These are phyloP conservation scores for Pagetopsis macropterus DNA, from an alignment of 2,797 vertebrate genomes.

Conservation along the genomic window DNA sequence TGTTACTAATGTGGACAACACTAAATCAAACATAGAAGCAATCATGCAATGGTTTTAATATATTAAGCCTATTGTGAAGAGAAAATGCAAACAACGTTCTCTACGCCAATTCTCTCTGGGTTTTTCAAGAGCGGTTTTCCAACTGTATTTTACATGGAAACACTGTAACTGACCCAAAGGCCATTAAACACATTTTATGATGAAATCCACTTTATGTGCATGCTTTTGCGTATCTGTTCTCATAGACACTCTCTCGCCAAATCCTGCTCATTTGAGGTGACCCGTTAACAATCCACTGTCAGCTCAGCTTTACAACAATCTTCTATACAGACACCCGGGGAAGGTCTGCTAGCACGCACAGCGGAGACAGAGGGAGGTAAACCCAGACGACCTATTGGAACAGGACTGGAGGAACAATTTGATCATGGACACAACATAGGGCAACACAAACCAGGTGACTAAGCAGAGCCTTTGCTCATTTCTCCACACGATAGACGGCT, in stretches of 20 bases:
- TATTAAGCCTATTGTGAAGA: neutral
- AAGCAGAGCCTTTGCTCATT: slow-evolving; percentile 45
- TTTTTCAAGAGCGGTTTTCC: slow-evolving; percentile 2
- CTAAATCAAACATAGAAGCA: slow-evolving; percentile 2
- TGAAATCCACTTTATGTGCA: slow-evolving; percentile 25
- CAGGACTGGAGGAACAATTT: slow-evolving; percentile 33
- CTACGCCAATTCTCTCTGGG: neutral
- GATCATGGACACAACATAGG: slow-evolving; percentile 38
- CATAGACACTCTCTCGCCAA: slow-evolving; percentile 13
- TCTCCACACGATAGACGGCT: slow-evolving; percentile 27
- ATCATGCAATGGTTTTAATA: slow-evolving; percentile 1
- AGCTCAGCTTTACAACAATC: slow-evolving; percentile 25
- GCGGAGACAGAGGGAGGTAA: slow-evolving; percentile 11
- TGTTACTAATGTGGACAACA: slow-evolving; percentile 8
- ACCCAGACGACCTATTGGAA: slow-evolving; percentile 22
- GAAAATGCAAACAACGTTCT: slow-evolving; percentile 1
- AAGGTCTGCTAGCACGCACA: slow-evolving; percentile 1
- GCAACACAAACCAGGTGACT: slow-evolving; percentile 57
- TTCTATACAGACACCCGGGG: neutral
- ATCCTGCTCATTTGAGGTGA: slow-evolving; percentile 35
- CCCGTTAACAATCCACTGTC: slow-evolving; percentile 34
- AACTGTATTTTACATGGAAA: slow-evolving; percentile 31
- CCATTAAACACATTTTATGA: slow-evolving; percentile 36
- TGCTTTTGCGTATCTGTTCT: slow-evolving; percentile 4
- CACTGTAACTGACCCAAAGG: slow-evolving; percentile 20